Evolutionary conservation across 2,113 vertebrate species (phyloP).

Genomic region (Butorides virescens): DNA sequence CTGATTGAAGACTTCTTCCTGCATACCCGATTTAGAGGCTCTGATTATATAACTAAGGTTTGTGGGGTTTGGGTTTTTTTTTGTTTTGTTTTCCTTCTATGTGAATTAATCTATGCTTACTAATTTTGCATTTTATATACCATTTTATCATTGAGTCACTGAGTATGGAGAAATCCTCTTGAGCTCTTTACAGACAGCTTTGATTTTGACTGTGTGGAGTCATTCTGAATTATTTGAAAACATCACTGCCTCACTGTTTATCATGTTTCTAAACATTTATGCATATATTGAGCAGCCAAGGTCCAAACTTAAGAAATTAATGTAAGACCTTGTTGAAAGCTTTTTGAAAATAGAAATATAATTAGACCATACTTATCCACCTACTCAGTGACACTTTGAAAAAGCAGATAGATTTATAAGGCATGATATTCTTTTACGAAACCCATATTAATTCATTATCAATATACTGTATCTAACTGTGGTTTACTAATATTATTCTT

Average conservation of each 20-base stretch:
- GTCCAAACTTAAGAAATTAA: neutral
- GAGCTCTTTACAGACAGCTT: neutral
- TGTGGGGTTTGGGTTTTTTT: neutral
- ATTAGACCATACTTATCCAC: neutral
- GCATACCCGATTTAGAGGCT: neutral
- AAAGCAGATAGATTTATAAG: neutral
- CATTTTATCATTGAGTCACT: neutral
- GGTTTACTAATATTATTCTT: neutral
- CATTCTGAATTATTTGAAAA: neutral
- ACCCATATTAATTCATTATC: neutral
- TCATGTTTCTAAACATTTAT: neutral
- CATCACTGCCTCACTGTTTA: neutral
- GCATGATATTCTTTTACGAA: neutral
- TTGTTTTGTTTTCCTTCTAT: neutral
- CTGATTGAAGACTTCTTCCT: neutral
- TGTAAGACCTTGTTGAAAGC: neutral
- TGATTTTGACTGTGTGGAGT: neutral
- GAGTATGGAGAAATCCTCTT: neutral
- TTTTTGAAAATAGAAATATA: neutral
- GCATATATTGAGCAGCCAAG: neutral
- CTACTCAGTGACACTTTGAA: neutral
- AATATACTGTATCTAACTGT: neutral
- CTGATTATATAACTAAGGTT: neutral
- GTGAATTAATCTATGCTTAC: neutral
- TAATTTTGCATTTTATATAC: neutral